These are phyloP conservation scores for Toxotes jaculatrix DNA, from an alignment of 2,113 vertebrate genomes.

Conservation along the genomic window DNA sequence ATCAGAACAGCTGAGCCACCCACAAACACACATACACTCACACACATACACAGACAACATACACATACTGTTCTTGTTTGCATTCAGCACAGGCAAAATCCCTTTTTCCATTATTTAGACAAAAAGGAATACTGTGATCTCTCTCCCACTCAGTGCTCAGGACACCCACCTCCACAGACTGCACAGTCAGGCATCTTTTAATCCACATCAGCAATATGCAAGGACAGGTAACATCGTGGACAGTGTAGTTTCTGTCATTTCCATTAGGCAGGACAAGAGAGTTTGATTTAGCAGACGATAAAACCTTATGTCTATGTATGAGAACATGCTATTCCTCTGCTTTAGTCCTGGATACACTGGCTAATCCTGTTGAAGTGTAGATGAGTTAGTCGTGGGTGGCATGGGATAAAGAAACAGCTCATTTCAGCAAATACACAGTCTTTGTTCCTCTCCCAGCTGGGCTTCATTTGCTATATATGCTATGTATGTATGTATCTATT, in stretches of 20 bases:
- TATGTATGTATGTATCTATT: neutral
- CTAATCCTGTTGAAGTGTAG: constrained; percentile 66
- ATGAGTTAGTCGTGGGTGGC: constrained; percentile 54
- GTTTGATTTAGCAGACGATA: constrained; percentile 28
- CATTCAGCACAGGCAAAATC: constrained; percentile 36
- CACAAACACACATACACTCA: constrained; percentile 6
- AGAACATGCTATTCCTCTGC: constrained; percentile 41
- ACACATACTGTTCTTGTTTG: constrained; percentile 60
- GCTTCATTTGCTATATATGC: neutral
- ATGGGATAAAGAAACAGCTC: neutral
- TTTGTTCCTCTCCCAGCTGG: constrained; percentile 4
- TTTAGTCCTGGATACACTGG: neutral
- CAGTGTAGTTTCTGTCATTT: constrained; percentile 27
- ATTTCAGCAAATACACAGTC: constrained; percentile 14
- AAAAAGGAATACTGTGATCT: constrained; percentile 50
- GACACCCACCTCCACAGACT: constrained; percentile 3
- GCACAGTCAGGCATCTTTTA: constrained; percentile 55
- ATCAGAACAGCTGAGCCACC: constrained; percentile 23
- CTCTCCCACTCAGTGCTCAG: neutral
- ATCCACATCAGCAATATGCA: constrained; percentile 45
- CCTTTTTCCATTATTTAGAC: constrained; percentile 47
- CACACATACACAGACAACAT: constrained; percentile 19
- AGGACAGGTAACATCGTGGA: constrained; percentile 43
- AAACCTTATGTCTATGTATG: constrained; percentile 8
- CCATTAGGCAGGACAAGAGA: constrained; percentile 21